Conservation (phyloP, 1,140 invertebrate species). For the Ectropis grisescens region DNA sequence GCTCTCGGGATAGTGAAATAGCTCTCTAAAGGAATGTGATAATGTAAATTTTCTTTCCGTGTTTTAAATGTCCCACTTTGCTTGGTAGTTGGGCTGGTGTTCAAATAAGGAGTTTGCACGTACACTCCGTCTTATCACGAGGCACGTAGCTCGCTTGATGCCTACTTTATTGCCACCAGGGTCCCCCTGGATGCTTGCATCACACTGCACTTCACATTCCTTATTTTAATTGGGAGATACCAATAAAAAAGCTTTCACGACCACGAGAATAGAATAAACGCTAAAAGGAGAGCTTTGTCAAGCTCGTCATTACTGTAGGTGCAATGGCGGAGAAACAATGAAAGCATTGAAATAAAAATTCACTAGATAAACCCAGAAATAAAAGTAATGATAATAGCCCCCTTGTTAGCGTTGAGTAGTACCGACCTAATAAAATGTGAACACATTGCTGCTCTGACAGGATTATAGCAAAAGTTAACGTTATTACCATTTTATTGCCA, state of each 20-base stretch:
- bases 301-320: too few species aligned
- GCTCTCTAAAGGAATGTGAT: constrained; percentile 13
- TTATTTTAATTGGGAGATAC: constrained; percentile 17
- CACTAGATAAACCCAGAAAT: too few species aligned
- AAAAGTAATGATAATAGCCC: too few species aligned
- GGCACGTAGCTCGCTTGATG: constrained; percentile 40
- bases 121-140: constrained; percentile 24
- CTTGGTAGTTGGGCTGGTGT: constrained; percentile 16
- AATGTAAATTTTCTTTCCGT: constrained; percentile 17
- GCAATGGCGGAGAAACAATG: too few species aligned
- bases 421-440: too few species aligned
- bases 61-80: constrained; percentile 13
- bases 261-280: too few species aligned
- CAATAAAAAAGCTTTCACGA: constrained; percentile 10
- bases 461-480: too few species aligned
- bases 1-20: constrained; percentile 6
- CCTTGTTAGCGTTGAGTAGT: too few species aligned
- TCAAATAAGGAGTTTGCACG: constrained; percentile 32
- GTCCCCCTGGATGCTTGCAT: constrained; percentile 28
- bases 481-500: too few species aligned
- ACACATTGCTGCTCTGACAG: too few species aligned
- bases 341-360: too few species aligned
- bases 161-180: constrained; percentile 37
- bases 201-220: constrained; percentile 16
- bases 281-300: too few species aligned